Conservation (phyloP, 37 sponge, comb jelly and placozoan genomes). For the Theonella swinhoei region DNA sequence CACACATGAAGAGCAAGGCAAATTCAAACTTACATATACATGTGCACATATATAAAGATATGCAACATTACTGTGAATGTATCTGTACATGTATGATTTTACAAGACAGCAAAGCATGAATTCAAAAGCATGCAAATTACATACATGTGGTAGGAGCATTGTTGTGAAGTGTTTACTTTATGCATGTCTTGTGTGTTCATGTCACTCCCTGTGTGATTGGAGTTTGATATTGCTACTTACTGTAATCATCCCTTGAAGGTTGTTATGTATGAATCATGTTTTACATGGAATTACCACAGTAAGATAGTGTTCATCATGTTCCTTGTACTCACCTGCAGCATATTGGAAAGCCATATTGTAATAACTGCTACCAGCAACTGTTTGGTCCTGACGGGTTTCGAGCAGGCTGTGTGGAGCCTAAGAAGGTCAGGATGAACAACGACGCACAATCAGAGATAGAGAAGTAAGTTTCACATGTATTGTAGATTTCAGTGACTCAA, state of each 20-base stretch:
- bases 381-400: constrained; percentile 80
- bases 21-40: constrained; percentile 19
- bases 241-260: no score
- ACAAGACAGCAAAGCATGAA: background rate
- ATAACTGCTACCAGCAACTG: constrained; percentile 69
- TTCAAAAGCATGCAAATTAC: background rate
- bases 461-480: constrained; percentile 2
- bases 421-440: constrained; percentile 19
- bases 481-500: no score
- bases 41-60: constrained; percentile 8
- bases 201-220: background rate
- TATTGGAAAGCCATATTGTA: constrained; percentile 71
- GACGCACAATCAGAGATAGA: background rate
- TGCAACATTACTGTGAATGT: no score
- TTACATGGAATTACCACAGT: no score
- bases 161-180: background rate
- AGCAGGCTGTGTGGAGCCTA: constrained; percentile 45
- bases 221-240: background rate
- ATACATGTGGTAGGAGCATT: background rate
- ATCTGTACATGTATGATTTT: background rate
- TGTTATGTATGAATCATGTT: no score
- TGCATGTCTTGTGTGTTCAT: background rate
- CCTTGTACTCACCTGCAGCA: constrained; percentile 71
- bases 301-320: no score
- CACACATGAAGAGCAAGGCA: no score